Conservation (phyloP, 1,140 invertebrate genomes). For the Ceratina calcarata region DNA sequence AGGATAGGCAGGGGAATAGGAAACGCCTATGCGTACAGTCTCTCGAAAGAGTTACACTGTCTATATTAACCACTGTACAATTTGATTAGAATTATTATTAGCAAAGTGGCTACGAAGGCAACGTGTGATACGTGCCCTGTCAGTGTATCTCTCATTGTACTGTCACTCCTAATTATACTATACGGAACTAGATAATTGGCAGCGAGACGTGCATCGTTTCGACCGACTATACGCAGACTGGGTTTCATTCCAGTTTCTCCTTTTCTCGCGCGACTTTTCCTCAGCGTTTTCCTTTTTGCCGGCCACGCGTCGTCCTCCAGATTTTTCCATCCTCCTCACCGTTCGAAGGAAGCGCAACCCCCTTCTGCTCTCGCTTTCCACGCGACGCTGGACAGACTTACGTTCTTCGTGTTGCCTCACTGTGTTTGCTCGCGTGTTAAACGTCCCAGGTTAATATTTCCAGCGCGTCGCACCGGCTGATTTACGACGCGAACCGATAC, state of each 20-base stretch:
- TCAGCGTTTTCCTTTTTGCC: slow-evolving; percentile 9
- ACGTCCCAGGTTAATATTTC: slow-evolving; percentile 69
- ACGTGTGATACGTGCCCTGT: too few relatives aligned
- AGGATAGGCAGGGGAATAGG: slow-evolving; percentile 55
- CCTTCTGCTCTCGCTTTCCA: slow-evolving; percentile 5
- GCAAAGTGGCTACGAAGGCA: too few relatives aligned
- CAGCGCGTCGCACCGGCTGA: slow-evolving; percentile 65
- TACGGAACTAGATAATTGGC: too few relatives aligned
- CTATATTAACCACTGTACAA: too few relatives aligned
- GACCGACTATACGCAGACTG: too few relatives aligned
- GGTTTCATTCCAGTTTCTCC: slow-evolving; percentile 42
- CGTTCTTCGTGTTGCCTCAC: slow-evolving; percentile 23
- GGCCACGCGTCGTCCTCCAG: slow-evolving; percentile 29
- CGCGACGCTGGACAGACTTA: background rate
- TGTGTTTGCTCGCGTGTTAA: slow-evolving; percentile 65
- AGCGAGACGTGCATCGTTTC: too few relatives aligned
- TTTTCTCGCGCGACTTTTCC: background rate
- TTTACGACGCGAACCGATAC: slow-evolving; percentile 63
- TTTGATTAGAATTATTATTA: too few relatives aligned
- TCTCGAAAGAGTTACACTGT: too few relatives aligned
- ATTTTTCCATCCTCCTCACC: slow-evolving; percentile 17
- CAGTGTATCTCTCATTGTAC: too few relatives aligned
- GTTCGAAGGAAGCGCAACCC: background rate
- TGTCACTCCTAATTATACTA: too few relatives aligned
- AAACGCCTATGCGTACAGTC: slow-evolving; percentile 48